Percentiles rank a stretch among this genome's conserved stretches.
Evolutionary conservation across 2,888 invertebrate genomes (phyloP).

Genomic region (Imbricaverruca yamaguchii): DNA sequence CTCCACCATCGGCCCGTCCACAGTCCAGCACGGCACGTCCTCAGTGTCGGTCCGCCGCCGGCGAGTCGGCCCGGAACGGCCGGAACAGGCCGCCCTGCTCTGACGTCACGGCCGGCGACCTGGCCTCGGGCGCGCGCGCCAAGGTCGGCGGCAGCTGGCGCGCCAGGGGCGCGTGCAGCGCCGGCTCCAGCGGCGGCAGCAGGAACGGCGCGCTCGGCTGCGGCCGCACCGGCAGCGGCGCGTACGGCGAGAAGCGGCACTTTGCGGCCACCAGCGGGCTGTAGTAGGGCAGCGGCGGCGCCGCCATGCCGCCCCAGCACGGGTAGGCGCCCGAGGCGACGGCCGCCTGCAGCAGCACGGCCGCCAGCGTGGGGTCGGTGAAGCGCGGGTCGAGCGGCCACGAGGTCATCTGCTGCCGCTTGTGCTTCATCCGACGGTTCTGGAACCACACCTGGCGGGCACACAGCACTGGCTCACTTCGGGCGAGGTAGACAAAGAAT

Average conservation of each 20-base stretch:
- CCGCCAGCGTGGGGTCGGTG: constrained; percentile 32
- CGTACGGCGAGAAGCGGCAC: constrained; percentile 25
- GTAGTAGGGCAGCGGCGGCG: constrained; percentile 28
- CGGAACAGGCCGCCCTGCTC: neutral
- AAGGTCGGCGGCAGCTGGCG: neutral
- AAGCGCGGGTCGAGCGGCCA: constrained; percentile 32
- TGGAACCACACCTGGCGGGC: constrained; percentile 19
- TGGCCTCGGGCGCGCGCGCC: constrained; percentile 23
- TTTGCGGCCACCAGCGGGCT: constrained; percentile 27
- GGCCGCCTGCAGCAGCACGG: constrained; percentile 18
- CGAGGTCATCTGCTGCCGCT: constrained; percentile 11
- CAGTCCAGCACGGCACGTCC: too few relatives aligned
- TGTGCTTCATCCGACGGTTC: constrained; percentile 22
- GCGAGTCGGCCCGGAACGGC: neutral
- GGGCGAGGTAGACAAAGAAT: too few relatives aligned
- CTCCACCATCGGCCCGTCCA: too few relatives aligned
- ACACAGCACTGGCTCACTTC: too few relatives aligned
- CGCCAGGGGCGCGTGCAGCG: neutral
- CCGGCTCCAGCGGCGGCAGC: constrained; percentile 1
- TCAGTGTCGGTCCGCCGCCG: neutral
- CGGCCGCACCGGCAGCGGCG: constrained; percentile 4
- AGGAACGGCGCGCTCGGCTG: constrained; percentile 21
- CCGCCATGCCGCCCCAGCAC: constrained; percentile 29
- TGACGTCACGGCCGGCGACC: constrained; percentile 10
- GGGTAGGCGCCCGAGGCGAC: constrained; percentile 29